Evolutionary conservation across 2,888 invertebrate species (phyloP).

Genomic region (Brachynemurus nebulosus): DNA sequence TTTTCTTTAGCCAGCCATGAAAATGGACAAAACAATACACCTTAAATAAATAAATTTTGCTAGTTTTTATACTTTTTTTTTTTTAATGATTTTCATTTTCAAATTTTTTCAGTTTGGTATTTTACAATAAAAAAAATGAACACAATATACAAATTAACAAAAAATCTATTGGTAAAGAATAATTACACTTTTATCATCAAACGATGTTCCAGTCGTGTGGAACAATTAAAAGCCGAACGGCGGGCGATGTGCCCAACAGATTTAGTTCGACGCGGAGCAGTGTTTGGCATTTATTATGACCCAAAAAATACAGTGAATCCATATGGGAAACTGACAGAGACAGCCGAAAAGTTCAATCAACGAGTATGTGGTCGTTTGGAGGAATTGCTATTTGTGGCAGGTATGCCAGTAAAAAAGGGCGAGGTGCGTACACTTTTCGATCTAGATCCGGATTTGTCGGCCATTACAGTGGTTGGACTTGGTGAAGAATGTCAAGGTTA

Average conservation of each 20-base stretch:
- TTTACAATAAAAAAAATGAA: too few species aligned
- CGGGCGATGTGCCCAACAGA: conserved; percentile 5
- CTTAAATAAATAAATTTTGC: too few species aligned
- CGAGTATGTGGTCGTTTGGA: conserved; percentile 39
- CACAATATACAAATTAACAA: too few species aligned
- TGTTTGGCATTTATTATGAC: conserved; percentile 48
- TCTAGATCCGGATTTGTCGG: conserved; percentile 45
- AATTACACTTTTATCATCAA: too few species aligned
- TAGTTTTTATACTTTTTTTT: too few species aligned
- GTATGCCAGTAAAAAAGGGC: conserved; percentile 37
- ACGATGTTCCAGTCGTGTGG: neutral
- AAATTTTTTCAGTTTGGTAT: too few species aligned
- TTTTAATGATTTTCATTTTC: too few species aligned
- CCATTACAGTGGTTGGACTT: conserved; percentile 59
- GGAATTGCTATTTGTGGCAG: conserved; percentile 31
- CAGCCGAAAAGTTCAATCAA: conserved; percentile 44
- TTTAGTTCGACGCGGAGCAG: conserved; percentile 33
- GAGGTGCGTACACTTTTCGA: conserved; percentile 49
- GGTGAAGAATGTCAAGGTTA: conserved; percentile 53
- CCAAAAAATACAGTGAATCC: conserved; percentile 37
- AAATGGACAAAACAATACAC: too few species aligned
- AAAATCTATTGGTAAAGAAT: too few species aligned
- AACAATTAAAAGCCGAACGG: conserved; percentile 1
- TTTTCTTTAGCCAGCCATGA: too few species aligned
- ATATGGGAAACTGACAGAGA: conserved; percentile 43